Evolutionary conservation across 2,888 invertebrate genomes (phyloP), one percentile per base, ranked within the genome.

Genomic region (Agrypnus murinus): DNA sequence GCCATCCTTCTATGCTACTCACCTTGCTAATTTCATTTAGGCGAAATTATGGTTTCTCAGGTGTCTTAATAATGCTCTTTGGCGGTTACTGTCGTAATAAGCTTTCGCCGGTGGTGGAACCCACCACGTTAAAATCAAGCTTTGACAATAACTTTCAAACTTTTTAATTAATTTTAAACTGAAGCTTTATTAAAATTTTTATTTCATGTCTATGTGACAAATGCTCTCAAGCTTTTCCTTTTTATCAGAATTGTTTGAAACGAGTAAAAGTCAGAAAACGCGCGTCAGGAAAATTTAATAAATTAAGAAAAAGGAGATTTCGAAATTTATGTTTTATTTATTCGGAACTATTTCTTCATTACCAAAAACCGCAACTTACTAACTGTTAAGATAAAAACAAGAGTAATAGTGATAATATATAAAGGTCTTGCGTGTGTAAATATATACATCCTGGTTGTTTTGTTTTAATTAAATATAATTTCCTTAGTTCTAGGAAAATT

Each of bases 21-120:
- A 43, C 17, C 25, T 53, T 63, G 17, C 17, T 68, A 68, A 68
- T 68, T 68, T 60, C 53, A 38, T 68, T 62, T 62, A 63, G 17
- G 48, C 25, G 15, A 57, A 62, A 63, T 63, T 68, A 68, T 63
- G 68, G 68, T 62, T 55, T 55, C 62, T 46, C 55, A 55, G 62
- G 62, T 63, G 63, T 63, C 43, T 68, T 66, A 66, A 59, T 62
- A 62, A 19, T 68, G 36, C 55, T 45, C 19, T 19, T 60, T 59
- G 31, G 50, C 58, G 59, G 59, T 50, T 36, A 15, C 58, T 25
- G 12, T 12, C 31, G 14, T 40, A 25, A 31, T 19, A 43, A 40
- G 55, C 36, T 36, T 55, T 55, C 43, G 3, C n/a, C 17, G 55
- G 14, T 36, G n/a, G n/a, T n/a, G n/a, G n/a, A n/a, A n/a, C n/a